These are phyloP conservation scores for Leuciscus waleckii DNA, from an alignment of 2,797 vertebrate genomes.

Conservation along the genomic window DNA sequence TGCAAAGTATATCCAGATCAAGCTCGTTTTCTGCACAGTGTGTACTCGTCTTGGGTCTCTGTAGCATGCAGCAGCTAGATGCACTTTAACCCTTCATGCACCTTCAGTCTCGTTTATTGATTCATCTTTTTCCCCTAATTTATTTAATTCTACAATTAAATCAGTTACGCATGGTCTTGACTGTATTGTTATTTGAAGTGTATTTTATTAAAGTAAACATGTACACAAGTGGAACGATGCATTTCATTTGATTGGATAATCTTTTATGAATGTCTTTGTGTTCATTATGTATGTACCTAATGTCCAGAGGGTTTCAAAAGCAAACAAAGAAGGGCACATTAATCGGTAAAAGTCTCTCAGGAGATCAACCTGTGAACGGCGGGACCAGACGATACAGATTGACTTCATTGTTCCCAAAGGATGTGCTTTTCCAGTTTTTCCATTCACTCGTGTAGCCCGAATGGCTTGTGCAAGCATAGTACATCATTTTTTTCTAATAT, in stretches of 20 bases:
- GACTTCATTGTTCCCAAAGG: conserved; percentile 9
- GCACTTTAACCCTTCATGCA: conserved; percentile 49
- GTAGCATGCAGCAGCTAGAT: conserved; percentile 43
- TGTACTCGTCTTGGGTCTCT: conserved; percentile 5
- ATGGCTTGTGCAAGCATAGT: conserved; percentile 33
- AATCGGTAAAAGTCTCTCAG: neutral
- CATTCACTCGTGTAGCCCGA: neutral
- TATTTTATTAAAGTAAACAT: conserved; percentile 81
- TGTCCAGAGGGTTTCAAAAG: conserved; percentile 9
- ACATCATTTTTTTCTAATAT: neutral
- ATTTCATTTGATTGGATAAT: conserved; percentile 27
- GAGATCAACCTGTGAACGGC: neutral
- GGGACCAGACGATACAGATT: neutral
- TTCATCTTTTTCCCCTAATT: conserved; percentile 73
- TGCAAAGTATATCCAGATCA: neutral
- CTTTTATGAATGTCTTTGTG: conserved; percentile 8
- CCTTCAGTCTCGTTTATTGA: conserved; percentile 10
- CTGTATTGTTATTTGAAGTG: conserved; percentile 68
- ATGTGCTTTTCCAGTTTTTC: conserved; percentile 26
- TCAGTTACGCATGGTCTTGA: conserved; percentile 70
- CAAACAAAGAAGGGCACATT: neutral
- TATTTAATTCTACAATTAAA: conserved; percentile 58
- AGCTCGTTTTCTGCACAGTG: neutral
- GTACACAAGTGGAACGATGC: conserved; percentile 67
- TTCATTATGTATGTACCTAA: neutral